Conservation (phyloP, 2,113 vertebrate genomes). For the Tauraco erythrolophus region DNA sequence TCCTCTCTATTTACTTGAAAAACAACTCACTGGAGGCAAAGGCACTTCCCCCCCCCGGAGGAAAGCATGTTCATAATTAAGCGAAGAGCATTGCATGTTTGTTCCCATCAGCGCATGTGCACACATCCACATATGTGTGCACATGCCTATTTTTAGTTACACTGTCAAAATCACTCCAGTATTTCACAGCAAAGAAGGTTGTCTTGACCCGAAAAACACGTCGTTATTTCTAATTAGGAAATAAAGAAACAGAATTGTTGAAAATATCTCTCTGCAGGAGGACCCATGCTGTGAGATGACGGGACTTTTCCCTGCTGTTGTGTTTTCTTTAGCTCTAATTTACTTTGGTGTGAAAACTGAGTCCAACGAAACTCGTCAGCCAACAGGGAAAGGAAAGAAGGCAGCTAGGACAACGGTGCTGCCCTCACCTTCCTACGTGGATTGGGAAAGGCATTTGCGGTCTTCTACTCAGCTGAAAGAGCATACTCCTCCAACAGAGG, state of each 20-base stretch:
- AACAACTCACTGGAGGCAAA: slow-evolving; percentile 46
- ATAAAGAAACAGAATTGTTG: slow-evolving; percentile 2
- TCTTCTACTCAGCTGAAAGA: neutral
- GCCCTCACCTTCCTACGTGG: neutral
- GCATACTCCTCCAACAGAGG: neutral
- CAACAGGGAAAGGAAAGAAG: neutral
- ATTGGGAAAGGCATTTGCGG: neutral
- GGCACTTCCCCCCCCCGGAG: neutral
- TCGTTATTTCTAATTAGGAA: slow-evolving; percentile 63
- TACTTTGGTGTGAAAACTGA: neutral
- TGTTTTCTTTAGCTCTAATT: slow-evolving; percentile 27
- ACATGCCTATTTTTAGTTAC: slow-evolving; percentile 29
- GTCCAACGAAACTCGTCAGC: neutral
- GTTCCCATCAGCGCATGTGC: neutral
- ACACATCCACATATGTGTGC: neutral
- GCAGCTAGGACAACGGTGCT: neutral
- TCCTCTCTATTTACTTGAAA: slow-evolving; percentile 51
- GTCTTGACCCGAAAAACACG: slow-evolving; percentile 27
- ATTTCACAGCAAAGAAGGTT: slow-evolving; percentile 44
- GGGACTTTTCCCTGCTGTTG: slow-evolving; percentile 14
- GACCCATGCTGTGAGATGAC: neutral
- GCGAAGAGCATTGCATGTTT: neutral
- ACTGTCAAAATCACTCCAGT: neutral
- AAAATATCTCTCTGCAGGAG: slow-evolving; percentile 33
- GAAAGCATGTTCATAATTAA: slow-evolving; percentile 43